These are phyloP conservation scores for Helostoma temminkii DNA, from an alignment of 2,797 vertebrate species.

Conservation along the genomic window DNA sequence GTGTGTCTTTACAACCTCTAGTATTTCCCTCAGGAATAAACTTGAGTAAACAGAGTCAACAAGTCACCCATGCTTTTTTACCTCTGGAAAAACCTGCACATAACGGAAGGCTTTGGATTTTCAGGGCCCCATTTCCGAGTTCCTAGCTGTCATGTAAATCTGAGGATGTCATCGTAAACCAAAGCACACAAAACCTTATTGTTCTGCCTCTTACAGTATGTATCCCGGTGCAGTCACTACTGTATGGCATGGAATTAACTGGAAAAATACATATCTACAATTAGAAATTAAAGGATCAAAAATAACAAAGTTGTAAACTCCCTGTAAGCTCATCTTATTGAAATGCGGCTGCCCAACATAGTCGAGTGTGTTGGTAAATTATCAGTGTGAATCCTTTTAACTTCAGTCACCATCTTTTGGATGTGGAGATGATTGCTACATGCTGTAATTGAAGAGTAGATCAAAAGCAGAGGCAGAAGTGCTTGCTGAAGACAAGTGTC, in stretches of 20 bases:
- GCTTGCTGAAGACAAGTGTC: conserved; percentile 66
- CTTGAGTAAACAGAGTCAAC: conserved; percentile 36
- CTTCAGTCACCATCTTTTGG: conserved; percentile 72
- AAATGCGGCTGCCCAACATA: conserved; percentile 44
- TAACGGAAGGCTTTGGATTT: conserved; percentile 57
- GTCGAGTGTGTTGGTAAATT: conserved; percentile 63
- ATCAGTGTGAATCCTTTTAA: conserved; percentile 78
- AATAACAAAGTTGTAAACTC: conserved; percentile 45
- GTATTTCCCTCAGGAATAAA: conserved; percentile 34
- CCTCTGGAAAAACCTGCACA: conserved; percentile 62
- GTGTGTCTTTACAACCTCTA: background rate
- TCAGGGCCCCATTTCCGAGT: conserved; percentile 60
- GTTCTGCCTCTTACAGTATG: background rate
- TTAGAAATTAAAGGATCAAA: conserved; percentile 49
- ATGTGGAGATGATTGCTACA: conserved; percentile 79
- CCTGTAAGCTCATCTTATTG: conserved; percentile 45
- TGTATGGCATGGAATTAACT: conserved; percentile 30
- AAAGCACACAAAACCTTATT: conserved; percentile 28
- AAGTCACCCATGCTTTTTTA: conserved; percentile 54
- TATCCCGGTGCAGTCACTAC: conserved; percentile 9
- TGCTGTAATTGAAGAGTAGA: conserved; percentile 84
- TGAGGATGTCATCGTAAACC: conserved; percentile 53
- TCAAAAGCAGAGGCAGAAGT: conserved; percentile 73
- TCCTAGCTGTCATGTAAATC: conserved; percentile 61
- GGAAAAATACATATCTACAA: conserved; percentile 54